Conservation (phyloP, 2,113 vertebrate genomes). For the Sus scrofa region DNA sequence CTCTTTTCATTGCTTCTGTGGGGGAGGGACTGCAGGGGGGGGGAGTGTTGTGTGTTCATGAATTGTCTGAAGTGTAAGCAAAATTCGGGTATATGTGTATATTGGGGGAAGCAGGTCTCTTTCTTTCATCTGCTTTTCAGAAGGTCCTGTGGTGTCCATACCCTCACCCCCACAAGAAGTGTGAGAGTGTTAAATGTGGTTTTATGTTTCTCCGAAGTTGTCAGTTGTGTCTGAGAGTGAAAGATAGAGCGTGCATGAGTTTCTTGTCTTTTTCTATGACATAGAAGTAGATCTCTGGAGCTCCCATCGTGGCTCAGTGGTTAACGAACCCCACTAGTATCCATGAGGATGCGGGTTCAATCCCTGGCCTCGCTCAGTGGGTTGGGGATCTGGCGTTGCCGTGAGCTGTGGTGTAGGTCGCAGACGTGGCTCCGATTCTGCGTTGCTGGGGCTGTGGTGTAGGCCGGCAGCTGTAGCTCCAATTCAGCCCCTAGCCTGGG, state of each 20-base stretch:
- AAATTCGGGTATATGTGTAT: neutral
- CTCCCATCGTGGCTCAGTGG: too few species aligned
- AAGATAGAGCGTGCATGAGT: neutral
- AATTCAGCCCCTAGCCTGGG: too few species aligned
- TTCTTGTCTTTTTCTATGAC: neutral
- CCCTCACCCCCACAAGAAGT: neutral
- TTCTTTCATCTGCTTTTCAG: neutral
- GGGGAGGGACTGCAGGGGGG: fast-evolving
- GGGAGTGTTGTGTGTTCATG: neutral
- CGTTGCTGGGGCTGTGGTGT: too few species aligned
- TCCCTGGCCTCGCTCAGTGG: too few species aligned
- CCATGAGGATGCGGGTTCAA: too few species aligned
- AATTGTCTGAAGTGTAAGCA: neutral
- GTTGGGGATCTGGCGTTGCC: too few species aligned
- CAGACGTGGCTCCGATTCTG: too few species aligned
- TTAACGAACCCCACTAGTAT: too few species aligned
- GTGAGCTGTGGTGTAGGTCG: too few species aligned
- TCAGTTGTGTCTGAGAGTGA: neutral
- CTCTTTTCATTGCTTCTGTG: neutral
- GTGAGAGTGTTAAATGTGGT: neutral
- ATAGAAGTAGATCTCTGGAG: neutral
- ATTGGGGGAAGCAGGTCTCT: neutral
- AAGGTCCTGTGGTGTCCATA: neutral
- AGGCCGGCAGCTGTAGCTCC: too few species aligned
- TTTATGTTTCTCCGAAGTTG: neutral